Conservation (phyloP, 2,888 invertebrate species). For the Plagiodera versicolora region DNA sequence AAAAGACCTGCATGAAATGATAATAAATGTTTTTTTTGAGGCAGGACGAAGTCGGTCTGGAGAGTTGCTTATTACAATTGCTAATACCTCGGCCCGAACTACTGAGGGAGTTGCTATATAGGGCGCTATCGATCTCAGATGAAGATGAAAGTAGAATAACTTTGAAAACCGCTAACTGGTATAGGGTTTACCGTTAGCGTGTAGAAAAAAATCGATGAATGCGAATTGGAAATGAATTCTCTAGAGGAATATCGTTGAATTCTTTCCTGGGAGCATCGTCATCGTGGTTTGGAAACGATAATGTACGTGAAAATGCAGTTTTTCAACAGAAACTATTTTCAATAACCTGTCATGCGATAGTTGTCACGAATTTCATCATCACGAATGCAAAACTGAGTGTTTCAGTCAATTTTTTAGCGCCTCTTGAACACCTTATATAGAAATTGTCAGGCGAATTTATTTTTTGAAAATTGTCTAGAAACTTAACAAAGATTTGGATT, state of each 20-base stretch:
- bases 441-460: too few relatives aligned
- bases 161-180: not conserved
- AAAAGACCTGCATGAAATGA: constrained; percentile 47
- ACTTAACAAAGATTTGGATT: too few relatives aligned
- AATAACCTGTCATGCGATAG: too few relatives aligned
- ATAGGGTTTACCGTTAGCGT: not conserved
- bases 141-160: constrained; percentile 1
- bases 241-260: not conserved
- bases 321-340: too few relatives aligned
- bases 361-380: too few relatives aligned
- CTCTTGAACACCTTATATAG: too few relatives aligned
- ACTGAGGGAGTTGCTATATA: constrained; percentile 42
- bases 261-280: not conserved
- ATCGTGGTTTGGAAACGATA: too few relatives aligned
- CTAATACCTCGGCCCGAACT: constrained; percentile 41
- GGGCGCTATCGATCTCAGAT: constrained; percentile 23
- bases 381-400: too few relatives aligned
- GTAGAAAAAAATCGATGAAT: not conserved
- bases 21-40: constrained; percentile 47
- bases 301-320: too few relatives aligned
- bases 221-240: not conserved
- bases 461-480: too few relatives aligned
- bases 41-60: constrained; percentile 37
- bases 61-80: constrained; percentile 49
- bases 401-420: too few relatives aligned